These are phyloP conservation scores for Drosophila nigricruria DNA, from an alignment of 2,888 invertebrate genomes.

Conservation along the genomic window DNA sequence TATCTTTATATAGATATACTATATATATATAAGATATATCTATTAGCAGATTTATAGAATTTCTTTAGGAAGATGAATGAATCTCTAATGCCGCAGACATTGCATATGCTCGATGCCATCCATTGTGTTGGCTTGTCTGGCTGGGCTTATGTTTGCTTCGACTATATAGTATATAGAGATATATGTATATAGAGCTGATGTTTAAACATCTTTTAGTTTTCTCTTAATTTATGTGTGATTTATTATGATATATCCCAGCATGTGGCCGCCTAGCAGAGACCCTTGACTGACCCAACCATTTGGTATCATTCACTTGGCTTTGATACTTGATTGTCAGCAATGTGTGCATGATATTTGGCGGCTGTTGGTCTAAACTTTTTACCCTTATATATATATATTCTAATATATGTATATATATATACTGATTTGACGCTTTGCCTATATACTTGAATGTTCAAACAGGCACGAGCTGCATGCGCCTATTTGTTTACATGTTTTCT, in stretches of 20 bases:
- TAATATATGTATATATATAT: slow-evolving; percentile 6
- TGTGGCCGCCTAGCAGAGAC: slow-evolving; percentile 41
- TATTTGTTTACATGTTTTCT: slow-evolving; percentile 54
- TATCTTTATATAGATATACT: slow-evolving; percentile 8
- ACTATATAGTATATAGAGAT: slow-evolving; percentile 11
- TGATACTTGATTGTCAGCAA: slow-evolving; percentile 24
- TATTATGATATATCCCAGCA: slow-evolving; percentile 69
- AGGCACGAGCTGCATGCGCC: slow-evolving; percentile 64
- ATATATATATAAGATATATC: slow-evolving; percentile 6
- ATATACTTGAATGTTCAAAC: slow-evolving; percentile 36
- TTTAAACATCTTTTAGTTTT: slow-evolving; percentile 31
- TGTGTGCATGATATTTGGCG: slow-evolving; percentile 52
- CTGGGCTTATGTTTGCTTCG: slow-evolving; percentile 42
- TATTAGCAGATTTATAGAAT: background rate
- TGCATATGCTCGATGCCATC: slow-evolving; percentile 37
- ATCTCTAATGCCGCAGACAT: slow-evolving; percentile 63
- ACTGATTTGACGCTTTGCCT: slow-evolving; percentile 37
- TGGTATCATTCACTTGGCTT: slow-evolving; percentile 48
- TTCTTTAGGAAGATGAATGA: slow-evolving; percentile 61
- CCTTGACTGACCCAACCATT: slow-evolving; percentile 35
- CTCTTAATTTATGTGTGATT: slow-evolving; percentile 50
- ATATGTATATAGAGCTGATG: background rate
- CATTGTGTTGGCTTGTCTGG: slow-evolving; percentile 24
- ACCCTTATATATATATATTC: slow-evolving; percentile 13
- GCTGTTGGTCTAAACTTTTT: slow-evolving; percentile 25